Base-by-base conservation (phyloP, 2,888 invertebrate species). In the Drosophila yooni region DNA sequence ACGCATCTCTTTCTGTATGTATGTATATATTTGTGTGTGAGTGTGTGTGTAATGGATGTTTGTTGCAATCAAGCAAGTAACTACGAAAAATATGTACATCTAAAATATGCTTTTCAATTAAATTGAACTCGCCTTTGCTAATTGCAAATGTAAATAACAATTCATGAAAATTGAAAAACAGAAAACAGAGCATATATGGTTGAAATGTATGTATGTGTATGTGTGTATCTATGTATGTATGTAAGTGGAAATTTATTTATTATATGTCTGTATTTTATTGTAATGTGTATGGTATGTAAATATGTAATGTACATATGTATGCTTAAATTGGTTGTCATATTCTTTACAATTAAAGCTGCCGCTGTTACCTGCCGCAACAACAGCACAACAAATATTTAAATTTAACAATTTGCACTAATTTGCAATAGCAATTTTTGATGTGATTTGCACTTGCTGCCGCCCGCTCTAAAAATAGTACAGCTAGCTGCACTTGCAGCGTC, bases 391-490 rank as follows among this genome's bases (percentile, higher is more conserved):
- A 34, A 61, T 48, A 61, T 61, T 76, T 64, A 59, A 50, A 58
- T 73, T 70, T 73, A 64, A 56, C 64, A 70, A 74, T 75, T 85
- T 80, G 50, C 27, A 64, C 73, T 82, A 67, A 82, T 78, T 81
- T 78, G 62, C 72, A 78, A 78, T 63, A 77, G 74, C 56, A 83
- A 69, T 69, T 82, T 84, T 74, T 71, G 60, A 78, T 80, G 72
- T 85, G 70, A 75, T 80, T 75, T 85, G 70, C 75, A 85, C 77
- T 74, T 76, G 62, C 59, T 40, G 54, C 31, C 64, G 50, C 70
- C 27, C 40, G 48, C 61, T 70, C 33, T 67, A 65, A 74, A 84
- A 82, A 88, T 85, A 88, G 74, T 59, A 58, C 78, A 72, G 60
- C 54, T 46, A 46, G 25, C 68, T 52, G 62, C 70, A 53, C 51